Percentiles rank a stretch among this genome's conserved stretches.
Conservation (phyloP, 2,113 vertebrate genomes). For the Tychaedon coryphoeus region DNA sequence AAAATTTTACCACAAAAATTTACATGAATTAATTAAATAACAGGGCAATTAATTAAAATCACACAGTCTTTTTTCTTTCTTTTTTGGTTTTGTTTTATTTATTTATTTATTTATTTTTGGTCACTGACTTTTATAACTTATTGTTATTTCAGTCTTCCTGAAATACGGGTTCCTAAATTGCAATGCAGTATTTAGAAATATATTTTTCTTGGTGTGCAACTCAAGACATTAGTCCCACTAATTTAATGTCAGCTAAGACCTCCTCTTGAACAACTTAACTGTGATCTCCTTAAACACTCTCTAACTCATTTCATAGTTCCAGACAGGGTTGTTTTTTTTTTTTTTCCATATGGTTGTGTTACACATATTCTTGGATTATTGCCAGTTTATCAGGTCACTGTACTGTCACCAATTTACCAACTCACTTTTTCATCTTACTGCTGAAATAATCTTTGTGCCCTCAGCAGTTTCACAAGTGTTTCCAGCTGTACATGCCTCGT, state of each 20-base stretch:
- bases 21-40: neutral
- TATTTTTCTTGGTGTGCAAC: neutral
- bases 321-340: accelerated
- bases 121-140: neutral
- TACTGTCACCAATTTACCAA: neutral
- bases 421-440: neutral
- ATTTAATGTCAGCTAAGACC: neutral
- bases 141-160: neutral
- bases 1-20: neutral
- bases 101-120: neutral
- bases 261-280: neutral
- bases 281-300: neutral
- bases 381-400: neutral
- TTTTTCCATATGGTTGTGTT: neutral
- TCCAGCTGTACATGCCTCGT: accelerated
- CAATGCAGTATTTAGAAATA: neutral
- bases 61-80: neutral
- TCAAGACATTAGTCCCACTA: neutral
- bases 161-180: neutral
- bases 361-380: neutral
- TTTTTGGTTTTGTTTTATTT: too few relatives aligned
- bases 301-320: neutral
- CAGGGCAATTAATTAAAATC: neutral
- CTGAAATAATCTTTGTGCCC: neutral
- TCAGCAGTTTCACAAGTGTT: neutral